A percentile compares a stretch with the other conserved stretches of the same genome.
phyloP scores from a whole-genome alignment of 2,797 vertebrate species.

The Stomatorhinus walkeri region DNA sequence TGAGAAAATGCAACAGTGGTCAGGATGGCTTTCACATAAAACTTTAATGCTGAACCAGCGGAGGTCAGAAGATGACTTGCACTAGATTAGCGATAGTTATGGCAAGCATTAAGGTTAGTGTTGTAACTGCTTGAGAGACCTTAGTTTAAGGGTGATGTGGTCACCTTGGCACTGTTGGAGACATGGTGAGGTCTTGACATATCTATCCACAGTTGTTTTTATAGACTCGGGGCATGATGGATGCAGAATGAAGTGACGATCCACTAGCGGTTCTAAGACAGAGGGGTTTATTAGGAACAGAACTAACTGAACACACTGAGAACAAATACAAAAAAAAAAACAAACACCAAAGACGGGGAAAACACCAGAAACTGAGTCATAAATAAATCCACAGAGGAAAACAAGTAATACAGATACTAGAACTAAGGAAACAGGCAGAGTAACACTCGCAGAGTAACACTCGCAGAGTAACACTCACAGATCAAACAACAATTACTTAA shows the following conservation, averaged over 20 bases:
- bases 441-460: background rate
- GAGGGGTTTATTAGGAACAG: background rate
- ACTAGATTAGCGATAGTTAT: background rate
- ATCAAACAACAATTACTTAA: no score
- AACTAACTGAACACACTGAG: background rate
- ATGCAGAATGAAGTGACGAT: background rate
- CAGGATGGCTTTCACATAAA: background rate
- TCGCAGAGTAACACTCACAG: no score
- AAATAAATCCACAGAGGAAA: background rate
- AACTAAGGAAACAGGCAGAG: background rate
- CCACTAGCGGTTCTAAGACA: background rate
- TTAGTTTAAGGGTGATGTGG: background rate
- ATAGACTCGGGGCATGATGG: background rate
- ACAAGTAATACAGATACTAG: background rate
- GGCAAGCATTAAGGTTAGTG: background rate
- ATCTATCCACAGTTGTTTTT: background rate
- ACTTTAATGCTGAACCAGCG: background rate
- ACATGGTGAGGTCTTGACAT: background rate
- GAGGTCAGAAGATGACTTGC: background rate
- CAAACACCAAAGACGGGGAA: background rate
- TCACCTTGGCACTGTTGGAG: background rate
- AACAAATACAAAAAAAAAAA: background rate
- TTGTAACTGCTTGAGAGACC: background rate
- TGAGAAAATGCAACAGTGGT: background rate
- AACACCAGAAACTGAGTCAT: background rate